phyloP scores from a whole-genome alignment of 1,140 invertebrate genomes.

The Leptopilina boulardi region DNA sequence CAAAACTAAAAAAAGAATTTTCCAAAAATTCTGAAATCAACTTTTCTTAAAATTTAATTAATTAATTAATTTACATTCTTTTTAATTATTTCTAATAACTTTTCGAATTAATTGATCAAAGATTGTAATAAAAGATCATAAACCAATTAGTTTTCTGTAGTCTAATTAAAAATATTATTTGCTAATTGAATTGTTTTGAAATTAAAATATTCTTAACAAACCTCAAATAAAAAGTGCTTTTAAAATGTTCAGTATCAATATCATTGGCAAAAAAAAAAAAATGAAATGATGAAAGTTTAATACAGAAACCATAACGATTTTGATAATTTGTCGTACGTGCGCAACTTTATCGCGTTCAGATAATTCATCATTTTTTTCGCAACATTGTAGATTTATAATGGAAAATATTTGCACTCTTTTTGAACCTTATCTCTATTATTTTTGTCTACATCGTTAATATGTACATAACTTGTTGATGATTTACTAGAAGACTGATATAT shows the following conservation, averaged over 20 bases:
- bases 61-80: too few relatives aligned
- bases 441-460: conserved; percentile 23
- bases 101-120: too few relatives aligned
- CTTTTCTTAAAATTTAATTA: too few relatives aligned
- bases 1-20: too few relatives aligned
- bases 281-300: neutral
- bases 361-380: conserved; percentile 17
- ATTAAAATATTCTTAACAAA: too few relatives aligned
- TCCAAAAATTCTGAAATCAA: too few relatives aligned
- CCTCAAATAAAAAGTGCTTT: neutral
- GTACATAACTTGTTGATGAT: conserved; percentile 1
- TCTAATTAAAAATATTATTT: too few relatives aligned
- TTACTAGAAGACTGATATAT: conserved; percentile 8
- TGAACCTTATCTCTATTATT: conserved; percentile 15
- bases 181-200: too few relatives aligned
- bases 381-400: conserved; percentile 24
- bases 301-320: neutral
- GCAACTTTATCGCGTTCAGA: neutral
- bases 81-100: too few relatives aligned
- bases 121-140: too few relatives aligned
- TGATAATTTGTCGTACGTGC: neutral
- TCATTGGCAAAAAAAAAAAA: neutral
- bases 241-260: neutral
- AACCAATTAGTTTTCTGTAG: too few relatives aligned
- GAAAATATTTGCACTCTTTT: conserved; percentile 23